Evolutionary conservation across 2,888 invertebrate species (phyloP).

Genomic region (Aelia acuminata): DNA sequence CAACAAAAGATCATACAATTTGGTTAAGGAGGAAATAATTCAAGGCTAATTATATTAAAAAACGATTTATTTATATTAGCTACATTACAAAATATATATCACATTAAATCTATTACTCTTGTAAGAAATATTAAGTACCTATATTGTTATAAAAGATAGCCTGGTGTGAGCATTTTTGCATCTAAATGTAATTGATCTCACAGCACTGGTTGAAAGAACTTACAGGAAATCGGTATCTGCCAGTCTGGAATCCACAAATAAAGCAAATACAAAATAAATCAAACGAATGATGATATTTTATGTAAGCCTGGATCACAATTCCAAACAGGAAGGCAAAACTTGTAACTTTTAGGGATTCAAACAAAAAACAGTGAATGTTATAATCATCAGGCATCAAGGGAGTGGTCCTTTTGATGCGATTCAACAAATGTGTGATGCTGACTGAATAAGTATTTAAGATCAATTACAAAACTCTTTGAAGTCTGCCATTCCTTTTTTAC

Average conservation of each 20-base stretch:
- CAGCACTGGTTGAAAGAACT: not conserved
- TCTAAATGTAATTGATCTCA: not conserved
- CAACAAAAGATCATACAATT: not conserved
- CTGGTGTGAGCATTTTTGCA: not conserved
- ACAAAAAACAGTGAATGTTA: no score
- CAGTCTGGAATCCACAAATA: not conserved
- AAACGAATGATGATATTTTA: not conserved
- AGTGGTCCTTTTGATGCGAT: no score
- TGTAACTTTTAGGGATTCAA: not conserved
- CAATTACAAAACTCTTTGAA: no score
- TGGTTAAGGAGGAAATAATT: not conserved
- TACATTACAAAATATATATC: slow-evolving; percentile 11
- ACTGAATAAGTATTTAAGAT: not conserved
- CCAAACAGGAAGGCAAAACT: not conserved
- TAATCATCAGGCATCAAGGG: no score
- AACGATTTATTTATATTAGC: not conserved
- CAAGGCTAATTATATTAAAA: not conserved
- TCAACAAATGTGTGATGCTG: not conserved
- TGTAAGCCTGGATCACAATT: not conserved
- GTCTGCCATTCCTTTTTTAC: no score
- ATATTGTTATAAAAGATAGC: not conserved
- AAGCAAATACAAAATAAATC: not conserved
- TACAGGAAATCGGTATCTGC: not conserved
- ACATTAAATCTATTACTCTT: slow-evolving; percentile 5
- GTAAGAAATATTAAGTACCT: not conserved